Percentiles rank a stretch among this genome's conserved stretches.
phyloP scores from a whole-genome alignment of 2,888 invertebrate species.

The Halocaridina rubra region DNA sequence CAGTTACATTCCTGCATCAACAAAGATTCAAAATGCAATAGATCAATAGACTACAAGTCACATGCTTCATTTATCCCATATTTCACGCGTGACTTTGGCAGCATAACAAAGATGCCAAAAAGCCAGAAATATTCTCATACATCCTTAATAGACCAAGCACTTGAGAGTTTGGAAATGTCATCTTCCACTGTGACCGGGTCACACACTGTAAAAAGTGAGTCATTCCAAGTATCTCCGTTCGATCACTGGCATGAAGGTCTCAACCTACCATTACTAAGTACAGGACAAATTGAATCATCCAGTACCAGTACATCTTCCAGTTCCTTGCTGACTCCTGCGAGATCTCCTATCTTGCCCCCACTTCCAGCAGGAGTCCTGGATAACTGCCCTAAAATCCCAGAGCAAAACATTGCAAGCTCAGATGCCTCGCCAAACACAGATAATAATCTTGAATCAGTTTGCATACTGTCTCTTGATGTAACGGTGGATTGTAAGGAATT shows the following conservation, averaged over 20 bases:
- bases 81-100: not conserved
- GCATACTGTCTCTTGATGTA: conserved; percentile 38
- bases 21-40: not conserved
- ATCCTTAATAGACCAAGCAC: not conserved
- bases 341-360: conserved; percentile 27
- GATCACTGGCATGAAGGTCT: too few relatives aligned
- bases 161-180: not conserved
- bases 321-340: not conserved
- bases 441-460: conserved; percentile 15
- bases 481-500: conserved; percentile 25
- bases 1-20: not conserved
- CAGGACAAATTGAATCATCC: too few relatives aligned
- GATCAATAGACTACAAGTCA: not conserved
- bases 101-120: not conserved
- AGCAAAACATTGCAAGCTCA: too few relatives aligned
- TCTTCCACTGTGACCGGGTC: not conserved
- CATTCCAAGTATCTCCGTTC: not conserved
- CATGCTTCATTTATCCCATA: not conserved
- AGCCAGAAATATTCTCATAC: not conserved
- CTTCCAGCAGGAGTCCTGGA: conserved; percentile 17
- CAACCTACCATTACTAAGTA: too few relatives aligned
- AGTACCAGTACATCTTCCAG: not conserved
- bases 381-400: not conserved
- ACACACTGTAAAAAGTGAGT: too few relatives aligned
- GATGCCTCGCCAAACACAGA: not conserved